These are phyloP conservation scores for Eugnorisma glareosa DNA, from an alignment of 2,888 invertebrate genomes.

Conservation along the genomic window DNA sequence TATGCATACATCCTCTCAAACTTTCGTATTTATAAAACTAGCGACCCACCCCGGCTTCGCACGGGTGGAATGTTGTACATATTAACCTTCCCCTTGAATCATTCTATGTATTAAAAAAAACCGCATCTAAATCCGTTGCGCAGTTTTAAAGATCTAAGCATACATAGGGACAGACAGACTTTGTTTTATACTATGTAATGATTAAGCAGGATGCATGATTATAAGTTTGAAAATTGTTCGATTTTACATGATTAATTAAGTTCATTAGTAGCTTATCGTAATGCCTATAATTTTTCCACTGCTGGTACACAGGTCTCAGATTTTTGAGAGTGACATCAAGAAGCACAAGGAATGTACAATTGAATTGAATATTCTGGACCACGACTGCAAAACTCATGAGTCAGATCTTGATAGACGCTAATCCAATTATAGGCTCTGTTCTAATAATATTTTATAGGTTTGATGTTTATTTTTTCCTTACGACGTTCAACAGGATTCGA, in stretches of 20 bases:
- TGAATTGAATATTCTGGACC: slow-evolving; percentile 31
- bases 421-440: slow-evolving; percentile 24
- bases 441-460: slow-evolving; percentile 13
- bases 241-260: neutral
- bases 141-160: no score
- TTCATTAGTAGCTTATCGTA: neutral
- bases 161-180: no score
- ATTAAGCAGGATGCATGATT: no score
- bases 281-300: neutral
- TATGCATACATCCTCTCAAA: no score
- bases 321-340: neutral
- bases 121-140: no score
- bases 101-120: no score
- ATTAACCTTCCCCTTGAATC: no score
- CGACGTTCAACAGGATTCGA: neutral
- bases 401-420: slow-evolving; percentile 10
- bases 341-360: neutral
- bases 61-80: no score
- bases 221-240: slow-evolving; percentile 6
- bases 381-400: slow-evolving; percentile 6
- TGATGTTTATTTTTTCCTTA: neutral
- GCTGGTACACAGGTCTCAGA: no score
- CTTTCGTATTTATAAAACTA: no score
- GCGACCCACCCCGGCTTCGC: no score
- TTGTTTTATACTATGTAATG: no score